Evolutionary conservation across 2,888 invertebrate species (phyloP).

Genomic region (Ichneumoninae sp.): DNA sequence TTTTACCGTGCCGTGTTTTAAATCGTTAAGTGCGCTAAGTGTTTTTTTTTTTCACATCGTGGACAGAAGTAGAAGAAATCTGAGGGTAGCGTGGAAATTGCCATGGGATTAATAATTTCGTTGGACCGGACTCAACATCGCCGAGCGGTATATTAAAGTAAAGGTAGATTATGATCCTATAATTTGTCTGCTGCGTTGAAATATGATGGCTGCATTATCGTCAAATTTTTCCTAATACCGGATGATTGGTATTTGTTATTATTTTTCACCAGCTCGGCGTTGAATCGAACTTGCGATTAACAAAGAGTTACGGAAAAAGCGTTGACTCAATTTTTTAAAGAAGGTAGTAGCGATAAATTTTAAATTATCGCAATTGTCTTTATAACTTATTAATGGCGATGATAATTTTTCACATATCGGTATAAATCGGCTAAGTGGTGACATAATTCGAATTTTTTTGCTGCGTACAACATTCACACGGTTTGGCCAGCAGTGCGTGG

Average conservation of each 20-base stretch:
- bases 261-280: too few species aligned
- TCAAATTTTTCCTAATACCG: too few species aligned
- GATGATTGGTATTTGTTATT: too few species aligned
- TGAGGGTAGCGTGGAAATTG: not conserved
- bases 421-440: not conserved
- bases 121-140: not conserved
- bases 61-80: not conserved
- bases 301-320: too few species aligned
- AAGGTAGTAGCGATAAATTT: too few species aligned
- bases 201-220: not conserved
- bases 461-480: constrained; percentile 11
- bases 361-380: too few species aligned
- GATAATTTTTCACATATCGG: too few species aligned
- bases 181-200: not conserved
- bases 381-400: too few species aligned
- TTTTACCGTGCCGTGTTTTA: not conserved
- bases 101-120: constrained; percentile 19
- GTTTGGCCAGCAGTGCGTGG: constrained; percentile 10
- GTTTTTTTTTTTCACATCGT: not conserved
- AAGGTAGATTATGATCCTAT: not conserved
- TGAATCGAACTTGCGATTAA: too few species aligned
- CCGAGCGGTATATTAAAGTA: not conserved
- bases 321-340: not conserved
- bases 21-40: not conserved
- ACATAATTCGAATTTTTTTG: constrained; percentile 8